Evolutionary conservation across 2,888 invertebrate genomes (phyloP).

Genomic region (Patella caerulea): DNA sequence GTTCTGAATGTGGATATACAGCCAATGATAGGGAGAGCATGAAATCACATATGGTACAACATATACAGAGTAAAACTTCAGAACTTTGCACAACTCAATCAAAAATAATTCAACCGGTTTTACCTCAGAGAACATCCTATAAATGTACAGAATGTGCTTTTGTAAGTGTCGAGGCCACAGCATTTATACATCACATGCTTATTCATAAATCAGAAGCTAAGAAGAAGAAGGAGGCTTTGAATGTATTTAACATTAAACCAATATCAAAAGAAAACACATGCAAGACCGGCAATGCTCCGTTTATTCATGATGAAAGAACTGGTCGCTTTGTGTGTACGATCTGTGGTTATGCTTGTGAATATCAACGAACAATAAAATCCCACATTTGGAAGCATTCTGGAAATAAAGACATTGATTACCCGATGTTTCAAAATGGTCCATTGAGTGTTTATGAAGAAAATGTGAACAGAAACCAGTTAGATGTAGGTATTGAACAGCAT

Average conservation of each 20-base stretch:
- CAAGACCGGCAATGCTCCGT: slow-evolving; percentile 38
- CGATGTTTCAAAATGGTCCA: slow-evolving; percentile 69
- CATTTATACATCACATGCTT: slow-evolving; percentile 61
- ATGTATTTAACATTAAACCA: slow-evolving; percentile 26
- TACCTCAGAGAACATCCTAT: slow-evolving; percentile 40
- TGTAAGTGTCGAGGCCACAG: slow-evolving; percentile 54
- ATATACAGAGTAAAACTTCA: slow-evolving; percentile 37
- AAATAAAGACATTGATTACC: slow-evolving; percentile 67
- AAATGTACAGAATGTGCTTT: slow-evolving; percentile 63
- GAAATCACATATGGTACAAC: slow-evolving; percentile 62
- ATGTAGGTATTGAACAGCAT: neutral
- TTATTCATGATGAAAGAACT: slow-evolving; percentile 52
- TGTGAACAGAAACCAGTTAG: neutral
- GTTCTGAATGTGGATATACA: slow-evolving; percentile 67
- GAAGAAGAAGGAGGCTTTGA: slow-evolving; percentile 6
- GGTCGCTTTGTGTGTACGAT: slow-evolving; percentile 65
- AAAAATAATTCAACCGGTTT: slow-evolving; percentile 31
- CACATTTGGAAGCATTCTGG: slow-evolving; percentile 71
- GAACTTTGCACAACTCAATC: slow-evolving; percentile 25
- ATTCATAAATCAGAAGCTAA: slow-evolving; percentile 46
- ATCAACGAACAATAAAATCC: slow-evolving; percentile 69
- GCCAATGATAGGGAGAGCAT: slow-evolving; percentile 55
- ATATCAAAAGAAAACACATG: slow-evolving; percentile 41
- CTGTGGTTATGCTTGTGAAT: slow-evolving; percentile 68
- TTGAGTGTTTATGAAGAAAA: slow-evolving; percentile 64